Percentiles rank a stretch among this genome's conserved stretches.
phyloP scores from a whole-genome alignment of 2,888 invertebrate genomes.

The Cataglyphis altisquamis region DNA sequence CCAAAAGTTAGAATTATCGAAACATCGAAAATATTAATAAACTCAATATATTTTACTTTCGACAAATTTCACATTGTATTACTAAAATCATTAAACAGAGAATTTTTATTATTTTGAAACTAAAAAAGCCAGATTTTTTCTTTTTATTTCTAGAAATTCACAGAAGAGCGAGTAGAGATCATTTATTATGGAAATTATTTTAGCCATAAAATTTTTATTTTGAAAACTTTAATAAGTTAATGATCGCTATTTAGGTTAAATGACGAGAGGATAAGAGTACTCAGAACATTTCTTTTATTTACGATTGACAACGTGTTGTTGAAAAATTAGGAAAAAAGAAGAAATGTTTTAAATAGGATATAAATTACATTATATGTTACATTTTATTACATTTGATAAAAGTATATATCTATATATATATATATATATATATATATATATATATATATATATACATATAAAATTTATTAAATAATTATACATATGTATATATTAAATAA shows the following conservation, averaged over 20 bases:
- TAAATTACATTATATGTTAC: slow-evolving; percentile 73
- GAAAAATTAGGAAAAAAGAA: background rate
- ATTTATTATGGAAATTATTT: slow-evolving; percentile 14
- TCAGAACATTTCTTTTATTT: slow-evolving; percentile 45
- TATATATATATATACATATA: slow-evolving; percentile 34
- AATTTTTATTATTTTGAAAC: background rate
- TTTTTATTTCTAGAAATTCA: background rate
- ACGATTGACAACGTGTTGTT: slow-evolving; percentile 57
- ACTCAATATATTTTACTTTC: background rate
- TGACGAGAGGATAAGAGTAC: background rate
- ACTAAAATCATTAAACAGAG: background rate
- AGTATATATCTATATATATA: background rate
- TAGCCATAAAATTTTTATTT: background rate
- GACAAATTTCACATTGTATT: background rate
- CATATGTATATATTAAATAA: slow-evolving; percentile 30
- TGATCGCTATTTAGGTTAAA: background rate
- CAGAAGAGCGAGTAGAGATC: background rate
- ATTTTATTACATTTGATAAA: slow-evolving; percentile 66
- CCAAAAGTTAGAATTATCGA: background rate
- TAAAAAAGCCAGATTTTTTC: background rate
- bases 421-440: slow-evolving; percentile 27
- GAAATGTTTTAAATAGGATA: slow-evolving; percentile 17
- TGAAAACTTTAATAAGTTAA: background rate
- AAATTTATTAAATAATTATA: slow-evolving; percentile 59
- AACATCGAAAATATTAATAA: background rate